Evolutionary conservation across 2,888 invertebrate genomes (phyloP), one percentile per base, ranked within the genome.

Genomic region (Salticus scenicus): DNA sequence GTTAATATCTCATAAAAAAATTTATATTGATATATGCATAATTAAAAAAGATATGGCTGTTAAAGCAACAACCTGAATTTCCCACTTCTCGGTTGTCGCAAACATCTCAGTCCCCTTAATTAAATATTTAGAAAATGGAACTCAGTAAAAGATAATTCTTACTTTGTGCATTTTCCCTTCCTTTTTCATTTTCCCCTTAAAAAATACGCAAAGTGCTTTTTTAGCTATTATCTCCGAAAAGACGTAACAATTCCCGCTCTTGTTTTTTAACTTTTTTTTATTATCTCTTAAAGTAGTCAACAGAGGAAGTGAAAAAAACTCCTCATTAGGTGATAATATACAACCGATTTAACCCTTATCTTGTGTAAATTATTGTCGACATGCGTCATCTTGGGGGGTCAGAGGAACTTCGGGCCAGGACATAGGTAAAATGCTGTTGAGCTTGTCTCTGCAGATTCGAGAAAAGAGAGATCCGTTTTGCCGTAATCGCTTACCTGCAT

Each of bases 301-400:
- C 82, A 67, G 64, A 82, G 37, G 74, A 82, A 82, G 64, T 63
- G 57, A 24, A 37, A 57, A 69, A 31, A 37, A 7, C 41, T 30
- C 37, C 82, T 82, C 82, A 82, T 82, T 82, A 82, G 71, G 82
- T 82, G 82, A 82, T 82, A 82, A 82, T 82, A 63, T 74, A 81
- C 81, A 51, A 37, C 70, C 64, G 82, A 82, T 82, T 76, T 71
- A 82, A 82, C 82, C 82, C 82, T 82, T 82, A 82, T 82, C 82
- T 69, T 64, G 28, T 33, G 42, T 82, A 71, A 82, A 82, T 82
- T 82, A 82, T 75, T 74, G 75, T 42, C 82, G 41, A 82, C 82
- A 81, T 42, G 74, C 20, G n/a, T 47, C 81, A 24, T 12, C 1
- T 64, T 75, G 82, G 75, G 82, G 82, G 82, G 82, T 81, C 81